Evolutionary conservation across 2,113 vertebrate genomes (phyloP).

Genomic region (Trichomycterus rosablanca): DNA sequence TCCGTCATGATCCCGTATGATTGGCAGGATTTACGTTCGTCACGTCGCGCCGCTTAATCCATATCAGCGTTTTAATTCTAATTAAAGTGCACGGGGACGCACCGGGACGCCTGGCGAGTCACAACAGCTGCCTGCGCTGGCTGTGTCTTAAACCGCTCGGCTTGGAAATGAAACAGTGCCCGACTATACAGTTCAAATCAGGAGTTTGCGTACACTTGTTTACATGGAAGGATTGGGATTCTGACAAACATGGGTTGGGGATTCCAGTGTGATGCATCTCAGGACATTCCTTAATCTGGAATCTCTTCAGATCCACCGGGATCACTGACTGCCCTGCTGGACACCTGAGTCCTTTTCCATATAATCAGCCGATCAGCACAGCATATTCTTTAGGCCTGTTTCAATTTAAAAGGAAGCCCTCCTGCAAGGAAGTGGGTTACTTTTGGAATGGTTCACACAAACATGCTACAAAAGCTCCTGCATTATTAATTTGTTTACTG

Average conservation of each 20-base stretch:
- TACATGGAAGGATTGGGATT: too few species aligned
- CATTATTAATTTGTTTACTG: slow-evolving; percentile 52
- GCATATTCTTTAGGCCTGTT: slow-evolving; percentile 3
- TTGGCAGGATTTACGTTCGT: slow-evolving; percentile 45
- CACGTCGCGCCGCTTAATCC: slow-evolving; percentile 44
- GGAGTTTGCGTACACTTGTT: too few species aligned
- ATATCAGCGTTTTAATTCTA: slow-evolving; percentile 52
- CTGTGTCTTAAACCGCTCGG: slow-evolving; percentile 42
- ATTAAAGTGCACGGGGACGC: slow-evolving; percentile 48
- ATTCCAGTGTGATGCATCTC: too few species aligned
- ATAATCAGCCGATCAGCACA: too few species aligned
- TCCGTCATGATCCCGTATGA: slow-evolving; percentile 40
- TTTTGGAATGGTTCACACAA: slow-evolving; percentile 39
- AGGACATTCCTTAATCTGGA: too few species aligned
- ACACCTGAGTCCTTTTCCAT: too few species aligned
- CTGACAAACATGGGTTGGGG: too few species aligned
- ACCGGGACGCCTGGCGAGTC: slow-evolving; percentile 26
- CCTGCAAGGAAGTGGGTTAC: slow-evolving; percentile 44
- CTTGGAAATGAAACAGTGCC: slow-evolving; percentile 38
- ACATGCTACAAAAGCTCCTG: slow-evolving; percentile 39
- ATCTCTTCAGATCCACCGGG: too few species aligned
- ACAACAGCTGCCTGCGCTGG: slow-evolving; percentile 32
- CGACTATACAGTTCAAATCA: background rate
- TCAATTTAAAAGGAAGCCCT: slow-evolving; percentile 28
- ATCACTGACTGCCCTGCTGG: too few species aligned